Evolutionary conservation across 2,888 invertebrate genomes (phyloP), one percentile per base, ranked within the genome.

Genomic region (Halocaridina rubra): DNA sequence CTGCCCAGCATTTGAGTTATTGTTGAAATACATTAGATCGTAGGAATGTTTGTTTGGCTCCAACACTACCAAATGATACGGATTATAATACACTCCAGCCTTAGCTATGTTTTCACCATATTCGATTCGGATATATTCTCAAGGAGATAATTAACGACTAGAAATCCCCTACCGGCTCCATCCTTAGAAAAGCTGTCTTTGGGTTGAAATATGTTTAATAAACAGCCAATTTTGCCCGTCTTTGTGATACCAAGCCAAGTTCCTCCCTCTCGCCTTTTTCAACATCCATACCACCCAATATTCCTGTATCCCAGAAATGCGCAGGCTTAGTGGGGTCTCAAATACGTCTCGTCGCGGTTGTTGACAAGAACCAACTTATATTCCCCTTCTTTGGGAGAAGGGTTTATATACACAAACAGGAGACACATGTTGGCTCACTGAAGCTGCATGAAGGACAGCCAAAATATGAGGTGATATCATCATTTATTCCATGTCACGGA

Each of bases 291-390:
- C 87, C 87, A 78, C 61, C 86, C 3, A 46, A 33, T 59, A 61
- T 46, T n/a, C 57, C 61, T 13, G 72, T 53, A 22, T 39, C 53
- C 86, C 84, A 86, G 7, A 84, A 59, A 46, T 86, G 80, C 16
- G 86, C 86, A n/a, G 75, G 61, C 69, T 84, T 78, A 7, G 86
- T 81, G 4, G 86, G n/a, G 86, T 30, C 86, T 79, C 3, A 8
- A 22, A 24, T 86, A 86, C 0, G n/a, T 1, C 53, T 86, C 86
- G 74, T 86, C 86, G n/a, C 86, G 72, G 67, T 86, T 86, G 27
- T 84, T 86, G 22, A 78, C 84, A 33, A 86, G 24, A 8, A 86
- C 72, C 5, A 84, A 22, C 19, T 82, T 84, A 22, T 86, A 86
- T 19, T 74, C 30, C 10, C 81, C 81, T 32, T 30, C n/a, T 57